A percentile compares a stretch with the other conserved stretches of the same genome.
Evolutionary conservation across 2,888 invertebrate species (phyloP).

Genomic region (Sepiola atlantica): DNA sequence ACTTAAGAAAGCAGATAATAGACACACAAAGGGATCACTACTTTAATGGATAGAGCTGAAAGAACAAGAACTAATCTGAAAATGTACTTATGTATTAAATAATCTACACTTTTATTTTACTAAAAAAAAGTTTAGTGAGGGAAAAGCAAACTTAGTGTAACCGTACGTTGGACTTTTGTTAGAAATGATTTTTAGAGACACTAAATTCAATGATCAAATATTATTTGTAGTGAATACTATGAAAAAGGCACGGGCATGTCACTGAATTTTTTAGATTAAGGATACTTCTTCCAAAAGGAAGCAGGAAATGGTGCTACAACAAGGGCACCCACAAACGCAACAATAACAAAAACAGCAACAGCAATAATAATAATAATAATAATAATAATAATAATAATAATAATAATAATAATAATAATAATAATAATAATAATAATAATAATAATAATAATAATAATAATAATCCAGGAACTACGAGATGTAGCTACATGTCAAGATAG

Average conservation of each 20-base stretch:
- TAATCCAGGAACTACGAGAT: not conserved
- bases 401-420: not conserved
- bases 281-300: not conserved
- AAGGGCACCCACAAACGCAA: not conserved
- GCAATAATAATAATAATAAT: not conserved
- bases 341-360: not conserved
- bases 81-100: not conserved
- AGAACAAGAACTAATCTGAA: too few species aligned
- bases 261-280: not conserved
- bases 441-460: not conserved
- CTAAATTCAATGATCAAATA: not conserved
- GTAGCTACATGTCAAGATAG: not conserved
- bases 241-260: not conserved
- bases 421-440: constrained; percentile 32
- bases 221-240: too few species aligned
- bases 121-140: not conserved
- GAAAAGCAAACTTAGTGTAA: not conserved
- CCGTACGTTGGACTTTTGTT: not conserved
- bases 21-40: too few species aligned
- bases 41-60: too few species aligned
- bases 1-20: too few species aligned
- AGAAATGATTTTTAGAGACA: not conserved
- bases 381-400: not conserved
- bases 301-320: not conserved
- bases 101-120: not conserved